Base-by-base conservation (phyloP, 2,113 vertebrate species). In the Leptocoma aspasia region DNA sequence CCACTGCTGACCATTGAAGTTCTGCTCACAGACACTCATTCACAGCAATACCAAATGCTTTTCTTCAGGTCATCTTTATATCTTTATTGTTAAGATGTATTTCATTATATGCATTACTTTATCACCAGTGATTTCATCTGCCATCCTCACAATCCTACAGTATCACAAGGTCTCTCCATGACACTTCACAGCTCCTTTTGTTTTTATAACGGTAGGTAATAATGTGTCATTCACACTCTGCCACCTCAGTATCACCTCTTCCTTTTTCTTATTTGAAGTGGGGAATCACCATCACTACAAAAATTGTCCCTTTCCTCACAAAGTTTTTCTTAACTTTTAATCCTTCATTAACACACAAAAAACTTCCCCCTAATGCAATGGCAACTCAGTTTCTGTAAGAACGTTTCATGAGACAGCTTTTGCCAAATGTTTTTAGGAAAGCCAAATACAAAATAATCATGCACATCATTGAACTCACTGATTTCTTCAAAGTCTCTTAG, bases 391-490 rank as follows among this genome's bases (percentile, higher is more conserved):
- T 90, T 53, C 85, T 90, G 7, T 39, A 90, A 69, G 44, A 64
- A 71, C 9, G 16, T 82, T 84, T 73, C 39, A n/a, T 19, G 60
- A 68, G 9, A 60, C 45, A 64, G 61, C 30, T 44, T 93, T 85
- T 64, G 28, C 41, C n/a, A 85, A 76, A 60, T 0, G 7, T 9
- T 72, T 82, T 63, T 57, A 54, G 35, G 78, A 85, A 93, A 66
- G 27, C 12, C 52, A 54, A 75, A 63, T 50, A 23, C 26, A 80
- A 16, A 33, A 9, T 19, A 53, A 53, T 63, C 56, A 45, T 8
- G 1, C 10, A n/a, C 47, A 31, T 50, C 45, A 63, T 6, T 0
- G 0, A 7, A 3, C 12, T 61, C 37, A 5, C 33, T 28, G 42
- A 56, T 65, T 63, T 60, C 33, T 83, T 92, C 72, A 50, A 83